Base-by-base conservation (phyloP, 1,140 invertebrate genomes). In the Diploscapter pachys region DNA sequence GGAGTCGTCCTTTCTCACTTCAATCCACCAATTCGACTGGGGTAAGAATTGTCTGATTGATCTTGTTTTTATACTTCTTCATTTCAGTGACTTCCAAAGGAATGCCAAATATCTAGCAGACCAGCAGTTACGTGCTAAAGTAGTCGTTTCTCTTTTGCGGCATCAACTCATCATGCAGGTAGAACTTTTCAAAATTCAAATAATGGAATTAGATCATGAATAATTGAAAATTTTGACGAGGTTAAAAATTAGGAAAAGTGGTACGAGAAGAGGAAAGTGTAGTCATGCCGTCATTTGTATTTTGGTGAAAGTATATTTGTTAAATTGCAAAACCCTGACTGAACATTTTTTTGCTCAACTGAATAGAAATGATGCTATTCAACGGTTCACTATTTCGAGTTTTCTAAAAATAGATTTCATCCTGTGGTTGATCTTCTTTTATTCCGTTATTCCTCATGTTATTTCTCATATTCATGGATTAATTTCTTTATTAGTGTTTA, bases 21-120 rank as follows among this genome's bases (percentile, higher is more conserved):
- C 86, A 95, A 94, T 2, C 86, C 95, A n/a, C 94, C 94, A 13
- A 92, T 91, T 6, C 93, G 93, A 0, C 89, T 97, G 63, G 90
- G 90, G 50, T 91, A 8, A 53, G 62, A 54, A 72, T 59, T 52
- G 54, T 61, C 55, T 6, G 13, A 6, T 61, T 71, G 13, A 3
- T 6, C 4, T 48, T 63, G 49, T 73, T 5, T 76, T 13, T 78
- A 57, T 82, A 71, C 54, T 62, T 74, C 5, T 66, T 9, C 11
- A 53, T 57, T 55, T 49, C 72, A 55, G 68, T 68, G 51, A 57
- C 78, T 69, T 67, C 65, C 31, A 31, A 31, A 31, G 31, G 31
- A 31, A 31, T 31, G 31, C 31, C 31, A 31, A 31, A 31, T 31
- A 31, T 31, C 31, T 65, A 66, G 73, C 49, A 57, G 74, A 50